Conservation (phyloP, 2,797 vertebrate genomes). For the Neosilurus mollespiculum region DNA sequence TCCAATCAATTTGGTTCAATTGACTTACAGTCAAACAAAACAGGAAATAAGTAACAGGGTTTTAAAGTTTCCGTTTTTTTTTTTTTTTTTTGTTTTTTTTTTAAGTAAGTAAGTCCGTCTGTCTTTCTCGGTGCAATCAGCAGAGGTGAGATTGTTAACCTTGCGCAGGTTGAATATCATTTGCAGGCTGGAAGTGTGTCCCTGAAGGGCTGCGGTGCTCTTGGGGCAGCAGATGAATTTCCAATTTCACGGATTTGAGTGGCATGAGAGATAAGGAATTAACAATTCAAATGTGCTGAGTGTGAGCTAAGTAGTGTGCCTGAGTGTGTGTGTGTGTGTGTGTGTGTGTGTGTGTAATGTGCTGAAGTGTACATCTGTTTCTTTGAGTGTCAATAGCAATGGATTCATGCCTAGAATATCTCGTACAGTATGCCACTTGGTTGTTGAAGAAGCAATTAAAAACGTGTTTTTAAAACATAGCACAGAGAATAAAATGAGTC, state of each 20-base stretch:
- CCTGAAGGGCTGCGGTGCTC: slow-evolving; percentile 39
- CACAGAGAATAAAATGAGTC: slow-evolving; percentile 22
- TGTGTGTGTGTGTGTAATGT: slow-evolving; percentile 11
- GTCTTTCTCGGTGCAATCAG: slow-evolving; percentile 45
- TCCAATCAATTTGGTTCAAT: not conserved
- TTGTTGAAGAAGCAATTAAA: slow-evolving; percentile 34
- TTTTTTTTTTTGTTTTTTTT: too few relatives aligned
- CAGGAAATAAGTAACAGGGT: not conserved
- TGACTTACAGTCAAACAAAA: not conserved
- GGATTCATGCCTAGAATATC: slow-evolving; percentile 35
- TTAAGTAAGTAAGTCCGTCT: not conserved
- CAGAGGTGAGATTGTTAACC: slow-evolving; percentile 56
- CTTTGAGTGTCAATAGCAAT: slow-evolving; percentile 33
- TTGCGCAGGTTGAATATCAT: slow-evolving; percentile 56
- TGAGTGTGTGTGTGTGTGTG: not conserved
- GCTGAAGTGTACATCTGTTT: slow-evolving; percentile 19
- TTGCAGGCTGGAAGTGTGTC: slow-evolving; percentile 45
- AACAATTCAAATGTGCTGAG: slow-evolving; percentile 56
- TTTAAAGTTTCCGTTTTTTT: not conserved
- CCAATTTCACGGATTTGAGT: slow-evolving; percentile 53
- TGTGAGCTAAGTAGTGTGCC: slow-evolving; percentile 32
- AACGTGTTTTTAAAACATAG: slow-evolving; percentile 38
- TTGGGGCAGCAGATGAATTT: slow-evolving; percentile 55
- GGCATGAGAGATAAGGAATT: slow-evolving; percentile 52
- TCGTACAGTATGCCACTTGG: slow-evolving; percentile 26